These are phyloP conservation scores for Hirtodrosophila duncani DNA, from an alignment of 2,888 invertebrate species.

Conservation along the genomic window DNA sequence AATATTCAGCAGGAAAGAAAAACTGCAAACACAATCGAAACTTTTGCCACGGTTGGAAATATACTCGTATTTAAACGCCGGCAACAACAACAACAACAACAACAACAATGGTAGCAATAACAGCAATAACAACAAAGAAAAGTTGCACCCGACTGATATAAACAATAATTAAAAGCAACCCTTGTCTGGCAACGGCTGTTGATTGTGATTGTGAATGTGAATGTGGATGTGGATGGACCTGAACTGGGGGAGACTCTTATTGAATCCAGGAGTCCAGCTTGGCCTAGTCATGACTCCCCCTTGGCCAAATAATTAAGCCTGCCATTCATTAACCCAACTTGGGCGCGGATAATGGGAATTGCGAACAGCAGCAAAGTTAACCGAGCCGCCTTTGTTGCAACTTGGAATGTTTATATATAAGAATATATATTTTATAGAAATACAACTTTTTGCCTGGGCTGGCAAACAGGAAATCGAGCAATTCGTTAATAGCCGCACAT, in stretches of 20 bases:
- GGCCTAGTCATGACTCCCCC: slow-evolving; percentile 37
- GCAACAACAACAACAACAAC: slow-evolving; percentile 6
- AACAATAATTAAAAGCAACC: slow-evolving; percentile 69
- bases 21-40: slow-evolving; percentile 35
- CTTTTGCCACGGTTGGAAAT: slow-evolving; percentile 22
- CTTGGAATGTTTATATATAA: no score
- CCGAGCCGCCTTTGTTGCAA: neutral
- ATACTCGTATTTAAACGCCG: slow-evolving; percentile 30
- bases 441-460: no score
- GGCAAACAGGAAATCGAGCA: slow-evolving; percentile 22
- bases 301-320: slow-evolving; percentile 55
- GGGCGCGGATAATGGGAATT: slow-evolving; percentile 26
- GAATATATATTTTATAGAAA: no score
- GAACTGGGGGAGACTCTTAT: slow-evolving; percentile 26
- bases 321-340: slow-evolving; percentile 60
- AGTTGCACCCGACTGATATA: slow-evolving; percentile 51
- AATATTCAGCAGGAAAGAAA: slow-evolving; percentile 34
- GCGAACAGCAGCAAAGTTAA: neutral
- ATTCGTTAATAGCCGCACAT: slow-evolving; percentile 26
- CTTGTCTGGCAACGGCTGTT: slow-evolving; percentile 35
- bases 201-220: slow-evolving; percentile 21
- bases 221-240: slow-evolving; percentile 48
- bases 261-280: slow-evolving; percentile 31
- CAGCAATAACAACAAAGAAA: slow-evolving; percentile 18
- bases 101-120: slow-evolving; percentile 16